Conservation (phyloP, 2,888 invertebrate species). For the Sabatieria punctata region DNA sequence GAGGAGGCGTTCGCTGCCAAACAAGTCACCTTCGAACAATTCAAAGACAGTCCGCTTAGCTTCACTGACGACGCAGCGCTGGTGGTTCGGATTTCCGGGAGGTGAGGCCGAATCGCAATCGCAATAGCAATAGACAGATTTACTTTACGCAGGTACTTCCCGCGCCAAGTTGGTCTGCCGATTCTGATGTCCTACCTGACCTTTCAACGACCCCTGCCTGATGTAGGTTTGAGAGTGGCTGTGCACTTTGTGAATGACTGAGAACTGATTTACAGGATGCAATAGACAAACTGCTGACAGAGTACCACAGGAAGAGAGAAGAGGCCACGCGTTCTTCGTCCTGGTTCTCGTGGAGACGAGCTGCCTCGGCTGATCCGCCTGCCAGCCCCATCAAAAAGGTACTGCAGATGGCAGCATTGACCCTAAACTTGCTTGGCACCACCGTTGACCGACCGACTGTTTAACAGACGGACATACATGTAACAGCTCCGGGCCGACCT, state of each 20-base stretch:
- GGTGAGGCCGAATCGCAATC: neutral
- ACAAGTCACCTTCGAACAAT: slow-evolving; percentile 45
- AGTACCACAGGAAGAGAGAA: too few relatives aligned
- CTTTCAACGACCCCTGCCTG: slow-evolving; percentile 31
- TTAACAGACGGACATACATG: too few relatives aligned
- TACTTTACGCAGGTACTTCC: slow-evolving; percentile 44
- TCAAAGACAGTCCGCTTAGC: slow-evolving; percentile 44
- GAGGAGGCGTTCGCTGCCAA: slow-evolving; percentile 48
- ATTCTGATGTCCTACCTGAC: slow-evolving; percentile 68
- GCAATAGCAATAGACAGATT: too few relatives aligned
- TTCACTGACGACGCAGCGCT: neutral
- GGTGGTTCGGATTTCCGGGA: slow-evolving; percentile 1
- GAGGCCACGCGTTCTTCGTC: slow-evolving; percentile 35
- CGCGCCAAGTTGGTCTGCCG: slow-evolving; percentile 76
- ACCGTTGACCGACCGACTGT: too few relatives aligned
- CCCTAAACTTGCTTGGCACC: too few relatives aligned
- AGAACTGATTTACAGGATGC: too few relatives aligned
- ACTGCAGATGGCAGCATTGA: too few relatives aligned
- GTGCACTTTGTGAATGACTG: too few relatives aligned
- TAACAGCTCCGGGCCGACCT: too few relatives aligned
- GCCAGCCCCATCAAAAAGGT: neutral
- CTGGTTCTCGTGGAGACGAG: slow-evolving; percentile 42
- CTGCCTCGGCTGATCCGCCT: slow-evolving; percentile 9
- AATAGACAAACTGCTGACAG: too few relatives aligned
- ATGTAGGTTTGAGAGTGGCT: too few relatives aligned